These are phyloP conservation scores for Eristalis arbustorum DNA, from an alignment of 2,888 invertebrate genomes.

Conservation along the genomic window DNA sequence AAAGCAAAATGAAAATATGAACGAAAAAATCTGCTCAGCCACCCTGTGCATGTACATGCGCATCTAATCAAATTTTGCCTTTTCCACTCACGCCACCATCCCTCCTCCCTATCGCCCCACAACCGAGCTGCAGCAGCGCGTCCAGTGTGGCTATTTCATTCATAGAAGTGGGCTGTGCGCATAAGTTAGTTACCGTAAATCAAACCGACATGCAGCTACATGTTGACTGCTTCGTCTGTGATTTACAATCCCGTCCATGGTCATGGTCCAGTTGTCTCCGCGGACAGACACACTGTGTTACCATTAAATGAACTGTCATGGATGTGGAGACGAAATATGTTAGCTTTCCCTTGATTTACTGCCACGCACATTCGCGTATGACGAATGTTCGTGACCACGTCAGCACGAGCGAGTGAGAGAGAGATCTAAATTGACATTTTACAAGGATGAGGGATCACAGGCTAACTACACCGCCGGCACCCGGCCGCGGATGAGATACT, in stretches of 20 bases:
- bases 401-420: neutral
- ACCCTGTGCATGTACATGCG: neutral
- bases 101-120: neutral
- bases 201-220: slow-evolving; percentile 50
- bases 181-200: slow-evolving; percentile 53
- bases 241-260: slow-evolving; percentile 65
- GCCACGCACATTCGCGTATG: slow-evolving; percentile 60
- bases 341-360: slow-evolving; percentile 60
- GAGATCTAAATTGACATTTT: neutral
- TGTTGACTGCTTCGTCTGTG: slow-evolving; percentile 63
- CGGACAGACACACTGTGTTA: slow-evolving; percentile 28
- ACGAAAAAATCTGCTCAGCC: neutral
- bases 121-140: neutral
- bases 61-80: neutral
- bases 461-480: neutral
- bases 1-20: too few species aligned
- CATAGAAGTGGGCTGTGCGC: slow-evolving; percentile 15
- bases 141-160: slow-evolving; percentile 3
- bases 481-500: slow-evolving; percentile 24
- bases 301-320: slow-evolving; percentile 60
- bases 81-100: neutral
- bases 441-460: neutral
- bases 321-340: slow-evolving; percentile 43
- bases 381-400: slow-evolving; percentile 55
- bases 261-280: slow-evolving; percentile 84